Percentiles rank a stretch among this genome's conserved stretches.
phyloP scores from a whole-genome alignment of 2,888 invertebrate genomes.

The Acleris cristana region DNA sequence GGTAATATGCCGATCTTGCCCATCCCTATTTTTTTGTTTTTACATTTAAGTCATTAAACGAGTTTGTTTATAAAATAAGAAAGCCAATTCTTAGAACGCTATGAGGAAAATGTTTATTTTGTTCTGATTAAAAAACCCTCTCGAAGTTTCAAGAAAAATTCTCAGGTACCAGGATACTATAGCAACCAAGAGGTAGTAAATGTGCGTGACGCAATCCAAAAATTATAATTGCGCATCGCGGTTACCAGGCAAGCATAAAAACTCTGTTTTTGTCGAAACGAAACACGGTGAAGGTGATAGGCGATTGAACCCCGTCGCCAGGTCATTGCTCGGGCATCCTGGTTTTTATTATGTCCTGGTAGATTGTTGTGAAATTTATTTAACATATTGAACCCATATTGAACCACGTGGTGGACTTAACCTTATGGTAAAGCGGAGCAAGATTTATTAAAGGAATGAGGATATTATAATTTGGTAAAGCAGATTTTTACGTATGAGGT shows the following conservation, averaged over 20 bases:
- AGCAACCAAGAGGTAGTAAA: conserved; percentile 1
- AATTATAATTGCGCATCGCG: conserved; percentile 22
- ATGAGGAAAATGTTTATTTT: too few relatives aligned
- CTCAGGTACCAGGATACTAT: conserved; percentile 18
- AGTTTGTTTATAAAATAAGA: too few relatives aligned
- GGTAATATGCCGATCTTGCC: neutral
- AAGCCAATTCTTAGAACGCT: too few relatives aligned
- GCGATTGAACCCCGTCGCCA: conserved; percentile 26
- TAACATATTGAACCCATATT: neutral
- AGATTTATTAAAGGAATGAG: too few relatives aligned
- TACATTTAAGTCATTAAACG: neutral
- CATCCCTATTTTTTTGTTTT: conserved; percentile 1
- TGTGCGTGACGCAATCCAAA: conserved; percentile 12
- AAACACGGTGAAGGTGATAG: conserved; percentile 30
- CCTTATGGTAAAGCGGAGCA: too few relatives aligned
- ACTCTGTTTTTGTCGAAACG: conserved; percentile 30
- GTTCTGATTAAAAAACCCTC: too few relatives aligned
- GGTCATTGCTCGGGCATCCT: conserved; percentile 35
- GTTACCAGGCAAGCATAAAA: conserved; percentile 34
- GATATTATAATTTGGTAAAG: too few relatives aligned
- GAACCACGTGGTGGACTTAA: neutral
- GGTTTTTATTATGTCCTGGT: conserved; percentile 29
- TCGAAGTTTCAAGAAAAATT: conserved; percentile 6
- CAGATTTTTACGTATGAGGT: too few relatives aligned
- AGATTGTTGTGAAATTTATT: conserved; percentile 1